phyloP scores from a whole-genome alignment of 2,113 vertebrate species.

The Porphyrio hochstetteri region DNA sequence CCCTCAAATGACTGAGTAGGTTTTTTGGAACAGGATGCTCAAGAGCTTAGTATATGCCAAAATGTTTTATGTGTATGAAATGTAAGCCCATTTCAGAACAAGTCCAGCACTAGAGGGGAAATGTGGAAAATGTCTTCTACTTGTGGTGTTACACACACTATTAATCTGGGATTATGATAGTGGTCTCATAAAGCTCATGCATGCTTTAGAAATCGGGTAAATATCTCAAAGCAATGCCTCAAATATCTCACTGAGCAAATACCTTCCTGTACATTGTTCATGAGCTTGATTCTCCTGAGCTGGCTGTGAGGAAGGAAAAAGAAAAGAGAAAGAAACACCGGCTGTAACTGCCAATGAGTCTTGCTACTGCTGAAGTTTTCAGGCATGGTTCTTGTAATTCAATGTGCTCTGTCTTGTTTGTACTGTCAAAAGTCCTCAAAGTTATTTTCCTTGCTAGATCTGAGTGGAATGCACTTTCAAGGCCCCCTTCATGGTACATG shows the following conservation, averaged over 20 bases:
- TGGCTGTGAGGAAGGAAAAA: not conserved
- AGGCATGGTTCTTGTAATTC: not conserved
- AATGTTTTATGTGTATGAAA: not conserved
- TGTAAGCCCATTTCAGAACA: not conserved
- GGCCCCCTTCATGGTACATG: not conserved
- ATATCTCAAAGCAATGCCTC: not conserved
- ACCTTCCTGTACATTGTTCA: not conserved
- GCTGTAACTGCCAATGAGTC: not conserved
- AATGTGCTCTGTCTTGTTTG: not conserved
- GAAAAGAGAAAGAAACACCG: not conserved
- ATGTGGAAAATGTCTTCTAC: not conserved
- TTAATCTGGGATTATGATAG: not conserved
- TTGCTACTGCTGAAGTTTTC: not conserved
- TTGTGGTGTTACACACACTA: not conserved
- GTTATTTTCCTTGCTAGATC: not conserved
- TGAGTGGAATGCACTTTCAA: not conserved
- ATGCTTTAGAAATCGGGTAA: not conserved
- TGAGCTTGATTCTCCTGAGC: not conserved
- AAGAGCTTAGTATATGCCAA: not conserved
- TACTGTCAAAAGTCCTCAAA: not conserved
- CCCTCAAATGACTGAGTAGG: not conserved
- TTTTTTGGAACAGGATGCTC: not conserved
- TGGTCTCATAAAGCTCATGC: not conserved
- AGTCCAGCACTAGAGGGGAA: not conserved
- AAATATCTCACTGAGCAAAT: not conserved